phyloP scores from a whole-genome alignment of 1,140 invertebrate genomes.

The Drosophila triauraria region DNA sequence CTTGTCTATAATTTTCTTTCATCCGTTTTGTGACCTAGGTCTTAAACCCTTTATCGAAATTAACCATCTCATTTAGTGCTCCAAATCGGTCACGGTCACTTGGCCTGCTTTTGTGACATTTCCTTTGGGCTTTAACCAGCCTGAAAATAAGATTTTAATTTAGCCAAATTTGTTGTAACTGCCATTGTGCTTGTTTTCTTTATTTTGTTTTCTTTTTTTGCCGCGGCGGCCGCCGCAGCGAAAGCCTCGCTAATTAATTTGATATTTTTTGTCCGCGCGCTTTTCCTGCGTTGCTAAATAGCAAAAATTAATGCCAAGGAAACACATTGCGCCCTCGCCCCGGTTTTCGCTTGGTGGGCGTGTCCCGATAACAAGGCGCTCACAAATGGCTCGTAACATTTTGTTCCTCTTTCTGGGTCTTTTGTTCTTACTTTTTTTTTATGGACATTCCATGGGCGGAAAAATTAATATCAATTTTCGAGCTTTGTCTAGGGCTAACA shows the following conservation, averaged over 20 bases:
- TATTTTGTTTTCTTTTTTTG: slow-evolving; percentile 9
- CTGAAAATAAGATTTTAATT: slow-evolving; percentile 60
- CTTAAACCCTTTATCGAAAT: slow-evolving; percentile 10
- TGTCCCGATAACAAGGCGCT: slow-evolving; percentile 53
- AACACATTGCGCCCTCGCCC: slow-evolving; percentile 36
- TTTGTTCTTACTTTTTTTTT: slow-evolving; percentile 63
- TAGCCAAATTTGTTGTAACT: slow-evolving; percentile 34
- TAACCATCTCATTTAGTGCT: slow-evolving; percentile 3
- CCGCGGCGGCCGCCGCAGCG: slow-evolving; percentile 17
- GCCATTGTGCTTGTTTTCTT: slow-evolving; percentile 27
- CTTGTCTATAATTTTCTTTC: neutral
- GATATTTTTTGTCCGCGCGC: slow-evolving; percentile 54
- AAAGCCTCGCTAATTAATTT: slow-evolving; percentile 74
- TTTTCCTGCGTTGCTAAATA: slow-evolving; percentile 39
- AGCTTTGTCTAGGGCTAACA: slow-evolving; percentile 73
- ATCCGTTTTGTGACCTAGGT: slow-evolving; percentile 2
- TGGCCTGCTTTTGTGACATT: slow-evolving; percentile 13
- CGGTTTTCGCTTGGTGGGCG: slow-evolving; percentile 7
- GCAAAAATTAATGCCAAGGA: slow-evolving; percentile 58
- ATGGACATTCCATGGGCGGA: slow-evolving; percentile 63
- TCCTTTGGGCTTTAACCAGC: slow-evolving; percentile 6
- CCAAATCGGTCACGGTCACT: slow-evolving; percentile 18
- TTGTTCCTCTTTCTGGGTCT: slow-evolving; percentile 50
- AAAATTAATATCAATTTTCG: slow-evolving; percentile 82
- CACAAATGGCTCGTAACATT: slow-evolving; percentile 63